These are phyloP conservation scores for Platichthys flesus DNA, from an alignment of 2,113 vertebrate genomes.

Conservation along the genomic window DNA sequence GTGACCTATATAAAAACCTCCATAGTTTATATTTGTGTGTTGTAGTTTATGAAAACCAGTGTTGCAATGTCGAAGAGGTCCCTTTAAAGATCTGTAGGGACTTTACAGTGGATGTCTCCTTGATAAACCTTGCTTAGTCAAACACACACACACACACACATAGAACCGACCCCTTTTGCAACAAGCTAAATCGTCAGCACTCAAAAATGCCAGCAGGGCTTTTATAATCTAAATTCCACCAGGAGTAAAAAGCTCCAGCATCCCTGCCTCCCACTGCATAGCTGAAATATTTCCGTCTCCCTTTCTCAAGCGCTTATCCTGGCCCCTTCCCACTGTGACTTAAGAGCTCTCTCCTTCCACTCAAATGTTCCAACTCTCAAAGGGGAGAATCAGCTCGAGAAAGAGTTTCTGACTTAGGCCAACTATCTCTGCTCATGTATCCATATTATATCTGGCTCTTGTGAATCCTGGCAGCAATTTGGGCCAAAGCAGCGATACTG, in stretches of 20 bases:
- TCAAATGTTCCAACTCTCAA: conserved; percentile 58
- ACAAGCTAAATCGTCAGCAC: conserved; percentile 44
- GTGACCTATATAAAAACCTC: neutral
- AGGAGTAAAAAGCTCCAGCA: conserved; percentile 55
- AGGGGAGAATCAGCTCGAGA: conserved; percentile 45
- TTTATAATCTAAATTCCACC: conserved; percentile 77
- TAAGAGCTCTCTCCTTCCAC: conserved; percentile 57
- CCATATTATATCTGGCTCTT: conserved; percentile 47
- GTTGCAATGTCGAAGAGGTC: neutral
- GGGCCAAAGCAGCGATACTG: conserved; percentile 39
- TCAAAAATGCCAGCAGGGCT: conserved; percentile 61
- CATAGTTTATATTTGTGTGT: too few relatives aligned
- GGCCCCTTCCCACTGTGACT: conserved; percentile 58
- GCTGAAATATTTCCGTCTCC: conserved; percentile 79
- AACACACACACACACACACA: conserved; percentile 35
- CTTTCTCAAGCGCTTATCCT: conserved; percentile 60
- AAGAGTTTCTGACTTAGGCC: conserved; percentile 51
- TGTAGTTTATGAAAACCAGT: neutral
- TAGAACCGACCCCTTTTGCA: conserved; percentile 54
- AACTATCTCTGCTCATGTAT: conserved; percentile 56
- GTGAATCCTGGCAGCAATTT: conserved; percentile 67
- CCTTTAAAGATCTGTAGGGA: conserved; percentile 10
- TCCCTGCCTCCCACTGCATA: conserved; percentile 81
- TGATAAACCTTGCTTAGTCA: conserved; percentile 26
- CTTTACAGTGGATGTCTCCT: conserved; percentile 15